A percentile compares a stretch with the other conserved stretches of the same genome.
These are phyloP conservation scores for Distichodus sexfasciatus DNA, from an alignment of 2,797 vertebrate species.

Conservation along the genomic window DNA sequence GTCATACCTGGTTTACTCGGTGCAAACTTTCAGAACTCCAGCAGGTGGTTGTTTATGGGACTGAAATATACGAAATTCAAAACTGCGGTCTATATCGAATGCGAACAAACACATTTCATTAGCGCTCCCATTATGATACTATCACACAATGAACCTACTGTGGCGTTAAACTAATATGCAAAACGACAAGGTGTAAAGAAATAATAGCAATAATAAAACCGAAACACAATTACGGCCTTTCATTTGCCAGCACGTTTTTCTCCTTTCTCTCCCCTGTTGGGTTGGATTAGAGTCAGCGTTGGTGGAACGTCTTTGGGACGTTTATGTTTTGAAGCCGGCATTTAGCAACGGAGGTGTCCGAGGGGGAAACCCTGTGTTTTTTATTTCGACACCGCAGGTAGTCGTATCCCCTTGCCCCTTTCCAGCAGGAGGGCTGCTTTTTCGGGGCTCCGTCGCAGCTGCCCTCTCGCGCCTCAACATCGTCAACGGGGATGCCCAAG, in stretches of 20 bases:
- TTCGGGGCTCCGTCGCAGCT: slow-evolving; percentile 52
- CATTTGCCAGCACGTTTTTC: slow-evolving; percentile 73
- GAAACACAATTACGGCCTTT: slow-evolving; percentile 77
- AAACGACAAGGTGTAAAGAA: slow-evolving; percentile 84
- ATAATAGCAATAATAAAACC: too few relatives aligned
- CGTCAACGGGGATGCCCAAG: slow-evolving; percentile 53
- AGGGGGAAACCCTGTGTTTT: slow-evolving; percentile 57
- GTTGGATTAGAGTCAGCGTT: slow-evolving; percentile 76
- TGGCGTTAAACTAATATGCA: slow-evolving; percentile 78
- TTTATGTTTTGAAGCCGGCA: slow-evolving; percentile 52
- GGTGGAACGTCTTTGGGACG: slow-evolving; percentile 63
- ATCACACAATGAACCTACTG: slow-evolving; percentile 63
- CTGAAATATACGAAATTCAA: slow-evolving; percentile 16
- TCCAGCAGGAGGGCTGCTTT: slow-evolving; percentile 59
- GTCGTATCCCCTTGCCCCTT: slow-evolving; percentile 63
- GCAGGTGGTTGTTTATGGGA: slow-evolving; percentile 72
- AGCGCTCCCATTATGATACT: slow-evolving; percentile 50
- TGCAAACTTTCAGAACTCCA: slow-evolving; percentile 64
- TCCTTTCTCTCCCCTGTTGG: slow-evolving; percentile 74
- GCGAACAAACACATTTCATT: slow-evolving; percentile 50
- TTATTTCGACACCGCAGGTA: slow-evolving; percentile 76
- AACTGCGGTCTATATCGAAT: slow-evolving; percentile 36
- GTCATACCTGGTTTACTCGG: slow-evolving; percentile 32
- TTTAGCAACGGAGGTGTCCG: slow-evolving; percentile 61
- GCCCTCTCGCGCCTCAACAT: slow-evolving; percentile 59